Conservation (phyloP, 2,113 vertebrate species). For the Columba livia region DNA sequence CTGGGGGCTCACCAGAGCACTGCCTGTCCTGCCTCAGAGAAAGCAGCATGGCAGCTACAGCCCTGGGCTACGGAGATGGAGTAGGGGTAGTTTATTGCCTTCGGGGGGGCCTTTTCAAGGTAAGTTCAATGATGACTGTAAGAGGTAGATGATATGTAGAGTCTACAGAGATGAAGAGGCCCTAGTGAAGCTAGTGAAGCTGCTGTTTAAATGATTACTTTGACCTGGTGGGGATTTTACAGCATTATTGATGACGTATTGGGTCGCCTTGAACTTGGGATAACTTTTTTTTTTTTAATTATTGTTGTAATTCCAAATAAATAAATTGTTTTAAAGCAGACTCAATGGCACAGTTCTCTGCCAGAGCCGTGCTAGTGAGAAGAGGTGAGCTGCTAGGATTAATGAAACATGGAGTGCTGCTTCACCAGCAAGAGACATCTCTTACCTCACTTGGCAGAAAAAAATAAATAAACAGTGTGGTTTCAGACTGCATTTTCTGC, state of each 20-base stretch:
- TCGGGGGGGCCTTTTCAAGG: accelerated
- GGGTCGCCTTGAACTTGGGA: neutral
- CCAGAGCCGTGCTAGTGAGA: neutral
- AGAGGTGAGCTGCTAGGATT: neutral
- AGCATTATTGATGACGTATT: neutral
- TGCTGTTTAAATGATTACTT: conserved; percentile 15
- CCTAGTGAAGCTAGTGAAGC: neutral
- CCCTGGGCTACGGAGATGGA: neutral
- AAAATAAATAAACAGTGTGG: neutral
- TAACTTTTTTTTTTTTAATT: neutral
- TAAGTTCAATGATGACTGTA: neutral
- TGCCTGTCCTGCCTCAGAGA: neutral
- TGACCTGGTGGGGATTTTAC: neutral
- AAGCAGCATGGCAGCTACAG: accelerated
- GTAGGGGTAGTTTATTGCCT: neutral
- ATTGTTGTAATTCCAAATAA: neutral
- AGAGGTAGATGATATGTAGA: neutral
- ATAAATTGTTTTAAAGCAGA: neutral
- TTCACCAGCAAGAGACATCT: neutral
- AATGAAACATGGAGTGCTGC: neutral
- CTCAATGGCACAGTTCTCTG: neutral
- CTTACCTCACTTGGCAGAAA: neutral
- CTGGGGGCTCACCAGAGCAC: accelerated
- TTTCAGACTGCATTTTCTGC: neutral
- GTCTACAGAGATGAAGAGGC: neutral